Evolutionary conservation across 2,113 vertebrate genomes (phyloP), one percentile per base, ranked within the genome.

Genomic region (cattle (Bos taurus)): DNA sequence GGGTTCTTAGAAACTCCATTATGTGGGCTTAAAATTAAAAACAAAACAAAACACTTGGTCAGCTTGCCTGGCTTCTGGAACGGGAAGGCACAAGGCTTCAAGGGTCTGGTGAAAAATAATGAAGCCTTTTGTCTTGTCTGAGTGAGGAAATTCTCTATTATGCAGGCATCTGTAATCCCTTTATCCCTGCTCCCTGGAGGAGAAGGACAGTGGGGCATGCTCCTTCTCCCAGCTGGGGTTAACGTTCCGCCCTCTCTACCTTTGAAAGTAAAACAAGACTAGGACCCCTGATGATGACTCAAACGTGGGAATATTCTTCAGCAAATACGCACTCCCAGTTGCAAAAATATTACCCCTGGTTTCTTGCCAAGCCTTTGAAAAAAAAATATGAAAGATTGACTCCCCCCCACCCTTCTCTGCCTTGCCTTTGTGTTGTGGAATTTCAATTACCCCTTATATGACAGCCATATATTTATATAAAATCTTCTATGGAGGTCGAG

Each of bases 301-400:
- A 92, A 98, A 98, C 97, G 96, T 98, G 98, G 98, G 98, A 98
- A 98, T 98, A 97, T 97, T 98, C 97, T 97, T 97, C 95, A 95
- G 97, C 98, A 98, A 98, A 98, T 97, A 98, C 93, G 94, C 88
- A 96, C 93, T 97, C 95, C 97, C 95, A 97, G 97, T 98, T 98
- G 97, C 97, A 97, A 98, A 98, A 97, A 98, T 94, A 98, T 97
- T 98, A 98, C 96, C 92, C 74, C 97, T 98, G 98, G 97, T 96
- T 89, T 90, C 90, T 96, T 98, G 97, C 92, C 97, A 98, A 85
- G 86, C 90, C 96, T 95, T 60, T 97, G 97, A 74, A 92, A 90
- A 86, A n/a, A 97, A 96, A 40, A 96, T 77, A 97, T 93, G 56
- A 97, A 17, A 46, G 60, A 95, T 80, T 97, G 96, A 98, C 64